Conservation (phyloP, 2,888 invertebrate species). For the Eristalinus aeneus region DNA sequence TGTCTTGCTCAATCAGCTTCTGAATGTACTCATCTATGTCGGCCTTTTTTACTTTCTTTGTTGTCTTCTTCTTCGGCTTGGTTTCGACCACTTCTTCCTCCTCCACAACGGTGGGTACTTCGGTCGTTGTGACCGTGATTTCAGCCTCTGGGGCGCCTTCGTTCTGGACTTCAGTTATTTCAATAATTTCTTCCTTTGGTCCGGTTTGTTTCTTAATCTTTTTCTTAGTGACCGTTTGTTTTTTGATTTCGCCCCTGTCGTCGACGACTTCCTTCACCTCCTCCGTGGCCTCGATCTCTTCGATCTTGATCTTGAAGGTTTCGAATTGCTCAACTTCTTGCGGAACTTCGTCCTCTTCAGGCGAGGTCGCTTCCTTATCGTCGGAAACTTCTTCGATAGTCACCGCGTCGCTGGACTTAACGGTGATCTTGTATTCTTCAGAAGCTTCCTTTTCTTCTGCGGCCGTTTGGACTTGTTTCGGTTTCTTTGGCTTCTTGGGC, state of each 20-base stretch:
- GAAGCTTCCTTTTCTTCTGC: conserved; percentile 39
- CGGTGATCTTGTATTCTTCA: conserved; percentile 70
- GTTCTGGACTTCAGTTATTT: conserved; percentile 79
- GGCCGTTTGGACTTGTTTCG: conserved; percentile 59
- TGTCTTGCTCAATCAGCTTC: conserved; percentile 79
- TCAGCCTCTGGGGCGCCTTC: conserved; percentile 81
- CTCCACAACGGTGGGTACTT: conserved; percentile 66
- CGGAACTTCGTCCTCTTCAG: conserved; percentile 23
- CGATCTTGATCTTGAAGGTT: conserved; percentile 72
- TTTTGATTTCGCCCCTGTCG: conserved; percentile 75
- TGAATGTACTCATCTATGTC: conserved; percentile 79
- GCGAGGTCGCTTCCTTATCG: conserved; percentile 54
- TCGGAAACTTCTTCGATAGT: conserved; percentile 36
- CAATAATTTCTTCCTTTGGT: conserved; percentile 81
- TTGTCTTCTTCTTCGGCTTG: conserved; percentile 74
- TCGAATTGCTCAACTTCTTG: conserved; percentile 18
- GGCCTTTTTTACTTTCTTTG: conserved; percentile 78
- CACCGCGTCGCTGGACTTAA: conserved; percentile 64
- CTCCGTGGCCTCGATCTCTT: conserved; percentile 74
- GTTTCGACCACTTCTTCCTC: conserved; percentile 61
- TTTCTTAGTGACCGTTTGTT: conserved; percentile 77
- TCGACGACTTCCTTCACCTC: conserved; percentile 73
- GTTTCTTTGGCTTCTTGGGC: conserved; percentile 52
- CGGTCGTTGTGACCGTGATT: conserved; percentile 78
- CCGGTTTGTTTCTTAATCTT: conserved; percentile 80